Evolutionary conservation across 1,140 invertebrate species (phyloP).

Genomic region (Trichoplusia ni): DNA sequence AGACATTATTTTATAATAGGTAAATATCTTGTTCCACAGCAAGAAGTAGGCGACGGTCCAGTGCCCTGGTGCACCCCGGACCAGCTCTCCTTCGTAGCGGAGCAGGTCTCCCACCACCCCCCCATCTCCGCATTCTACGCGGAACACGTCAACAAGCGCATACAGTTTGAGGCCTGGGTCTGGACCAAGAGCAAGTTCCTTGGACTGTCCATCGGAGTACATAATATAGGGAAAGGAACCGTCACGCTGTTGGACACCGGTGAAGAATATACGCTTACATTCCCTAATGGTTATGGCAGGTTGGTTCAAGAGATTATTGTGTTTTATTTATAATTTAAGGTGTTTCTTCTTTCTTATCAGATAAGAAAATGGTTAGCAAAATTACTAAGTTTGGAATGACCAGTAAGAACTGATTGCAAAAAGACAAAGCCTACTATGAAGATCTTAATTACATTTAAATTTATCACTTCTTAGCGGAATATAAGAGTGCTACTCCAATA

Average conservation of each 20-base stretch:
- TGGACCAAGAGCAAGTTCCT: conserved; percentile 99
- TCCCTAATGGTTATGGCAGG: conserved; percentile 98
- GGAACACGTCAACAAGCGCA: conserved; percentile 94
- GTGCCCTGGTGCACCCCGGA: conserved; percentile 90
- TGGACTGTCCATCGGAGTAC: conserved; percentile 96
- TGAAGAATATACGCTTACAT: conserved; percentile 96
- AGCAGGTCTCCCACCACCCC: conserved; percentile 99
- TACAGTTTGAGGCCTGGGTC: conserved; percentile 95
- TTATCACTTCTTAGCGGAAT: too few species aligned
- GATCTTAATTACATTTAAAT: too few species aligned
- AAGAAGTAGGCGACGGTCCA: conserved; percentile 87
- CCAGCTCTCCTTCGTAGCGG: conserved; percentile 95
- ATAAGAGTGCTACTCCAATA: too few species aligned
- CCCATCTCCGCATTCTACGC: conserved; percentile 99
- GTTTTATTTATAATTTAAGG: too few species aligned
- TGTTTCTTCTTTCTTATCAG: too few species aligned
- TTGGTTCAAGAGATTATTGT: conserved; percentile 46
- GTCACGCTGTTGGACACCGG: conserved; percentile 91
- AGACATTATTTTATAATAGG: too few species aligned
- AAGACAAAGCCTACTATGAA: too few species aligned
- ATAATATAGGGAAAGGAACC: conserved; percentile 92
- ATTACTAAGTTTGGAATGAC: too few species aligned
- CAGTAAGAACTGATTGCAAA: too few species aligned
- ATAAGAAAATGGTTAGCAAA: too few species aligned
- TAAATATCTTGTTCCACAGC: conserved; percentile 49